Evolutionary conservation across 2,113 vertebrate genomes (phyloP).

Genomic region (Illadopsis cleaveri): DNA sequence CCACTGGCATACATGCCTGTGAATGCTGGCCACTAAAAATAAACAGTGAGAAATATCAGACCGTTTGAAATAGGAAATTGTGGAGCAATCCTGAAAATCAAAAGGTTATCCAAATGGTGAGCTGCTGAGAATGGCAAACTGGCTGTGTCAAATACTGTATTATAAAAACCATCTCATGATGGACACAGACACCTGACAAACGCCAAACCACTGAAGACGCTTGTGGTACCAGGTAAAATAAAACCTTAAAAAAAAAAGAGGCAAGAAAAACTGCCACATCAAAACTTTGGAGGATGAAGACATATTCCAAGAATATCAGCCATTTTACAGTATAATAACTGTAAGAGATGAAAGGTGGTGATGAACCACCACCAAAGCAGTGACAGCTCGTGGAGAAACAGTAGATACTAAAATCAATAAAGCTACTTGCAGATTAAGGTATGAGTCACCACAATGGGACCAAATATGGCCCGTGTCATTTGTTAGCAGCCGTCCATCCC

Average conservation of each 20-base stretch:
- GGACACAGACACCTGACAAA: not conserved
- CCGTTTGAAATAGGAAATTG: not conserved
- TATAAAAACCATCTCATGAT: not conserved
- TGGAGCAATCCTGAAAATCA: not conserved
- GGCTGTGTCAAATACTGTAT: not conserved
- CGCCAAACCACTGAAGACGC: not conserved
- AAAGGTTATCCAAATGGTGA: not conserved
- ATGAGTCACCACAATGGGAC: conserved; percentile 48
- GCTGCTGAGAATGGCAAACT: not conserved
- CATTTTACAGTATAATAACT: conserved; percentile 19
- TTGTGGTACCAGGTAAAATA: not conserved
- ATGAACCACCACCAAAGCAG: conserved; percentile 34
- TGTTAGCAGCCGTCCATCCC: conserved; percentile 18
- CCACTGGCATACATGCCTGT: not conserved
- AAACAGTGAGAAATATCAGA: not conserved
- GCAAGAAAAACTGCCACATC: not conserved
- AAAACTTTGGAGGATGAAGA: not conserved
- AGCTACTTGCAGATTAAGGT: conserved; percentile 57
- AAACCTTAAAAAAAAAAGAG: not conserved
- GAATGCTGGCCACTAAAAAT: not conserved
- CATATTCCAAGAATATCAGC: not conserved
- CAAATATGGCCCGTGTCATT: conserved; percentile 38
- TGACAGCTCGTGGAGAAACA: conserved; percentile 54
- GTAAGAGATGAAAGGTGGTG: not conserved
- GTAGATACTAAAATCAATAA: conserved; percentile 58